phyloP scores from a whole-genome alignment of 2,888 invertebrate species.

The Ophonus ardosiacus region DNA sequence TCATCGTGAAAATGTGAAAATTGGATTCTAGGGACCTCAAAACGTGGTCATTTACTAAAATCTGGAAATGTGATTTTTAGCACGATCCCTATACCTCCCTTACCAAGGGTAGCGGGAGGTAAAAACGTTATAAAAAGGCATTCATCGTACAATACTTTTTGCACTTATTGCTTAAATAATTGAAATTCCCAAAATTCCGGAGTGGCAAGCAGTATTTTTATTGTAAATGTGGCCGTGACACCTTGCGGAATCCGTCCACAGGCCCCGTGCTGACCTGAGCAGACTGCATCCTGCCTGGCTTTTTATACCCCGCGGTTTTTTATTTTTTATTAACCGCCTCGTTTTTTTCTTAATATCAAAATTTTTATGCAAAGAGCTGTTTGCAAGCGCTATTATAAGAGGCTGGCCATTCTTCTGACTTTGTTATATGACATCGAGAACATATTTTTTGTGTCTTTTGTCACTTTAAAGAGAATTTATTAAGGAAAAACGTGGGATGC shows the following conservation, averaged over 20 bases:
- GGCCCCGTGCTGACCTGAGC: constrained; percentile 31
- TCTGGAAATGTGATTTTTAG: no score
- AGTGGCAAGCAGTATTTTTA: no score
- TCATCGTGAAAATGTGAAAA: no score
- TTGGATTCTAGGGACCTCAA: no score
- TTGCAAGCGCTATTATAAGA: constrained; percentile 45
- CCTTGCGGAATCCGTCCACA: constrained; percentile 23
- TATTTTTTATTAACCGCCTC: constrained; percentile 43
- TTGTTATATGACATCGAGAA: constrained; percentile 38
- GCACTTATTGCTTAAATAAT: no score
- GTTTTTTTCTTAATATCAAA: constrained; percentile 46
- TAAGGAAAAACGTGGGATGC: constrained; percentile 29
- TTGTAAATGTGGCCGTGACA: background rate
- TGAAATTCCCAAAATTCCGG: no score
- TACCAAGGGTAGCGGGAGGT: no score
- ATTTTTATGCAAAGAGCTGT: constrained; percentile 54
- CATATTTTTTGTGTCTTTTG: constrained; percentile 43
- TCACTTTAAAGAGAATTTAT: constrained; percentile 42
- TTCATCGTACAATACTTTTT: no score
- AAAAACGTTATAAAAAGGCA: no score
- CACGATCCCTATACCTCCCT: no score
- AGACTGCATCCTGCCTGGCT: constrained; percentile 34
- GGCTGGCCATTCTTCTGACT: constrained; percentile 43
- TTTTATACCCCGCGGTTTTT: constrained; percentile 39
- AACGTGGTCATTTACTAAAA: no score